Evolutionary conservation across 2,113 vertebrate genomes (phyloP), one percentile per base, ranked within the genome.

Genomic region (Sander lucioperca): DNA sequence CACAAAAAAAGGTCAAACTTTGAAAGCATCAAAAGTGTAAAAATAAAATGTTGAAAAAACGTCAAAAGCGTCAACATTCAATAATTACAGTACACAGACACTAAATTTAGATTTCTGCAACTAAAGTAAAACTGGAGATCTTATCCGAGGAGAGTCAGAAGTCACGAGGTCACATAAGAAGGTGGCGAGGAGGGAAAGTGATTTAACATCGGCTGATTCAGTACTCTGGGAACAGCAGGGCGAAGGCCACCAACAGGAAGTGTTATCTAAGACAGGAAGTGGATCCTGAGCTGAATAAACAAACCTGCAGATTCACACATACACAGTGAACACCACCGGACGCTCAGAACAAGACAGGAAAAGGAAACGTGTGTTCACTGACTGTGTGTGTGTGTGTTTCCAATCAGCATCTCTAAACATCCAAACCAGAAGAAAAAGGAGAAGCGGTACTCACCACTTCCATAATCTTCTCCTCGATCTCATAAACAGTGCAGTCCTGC

Each of bases 401-500:
- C n/a, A 23, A 65, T 84, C 27, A 23, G 1, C 54, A 50, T 73
- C 56, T 85, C 30, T 6, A 23, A 67, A 59, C 36, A 68, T 47
- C 43, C 45, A 63, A 19, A 54, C 33, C 95, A 96, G 90, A 90
- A 88, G 88, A 74, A 50, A 47, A 76, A 33, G 30, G 13, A 78
- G 57, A 74, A 91, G 0, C 0, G 14, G 70, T 82, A 96, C 98
- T 98, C 95, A 99, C 98, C 87, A 99, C 97, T 91, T 94, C 95
- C 90, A 98, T 92, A 91, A 98, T 98, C 96, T 97, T 98, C 91
- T 99, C 97, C 85, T 99, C 98, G 95, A 99, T 99, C 92, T 98
- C 96, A 75, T 95, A 96, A 45, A 99, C 93, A 30, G 96, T 95
- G 84, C 95, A 98, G 85, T 99, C 96, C 98, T 99, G 95, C 70